Conservation (phyloP, 1,140 invertebrate species). For the Teleopsis dalmanni region DNA sequence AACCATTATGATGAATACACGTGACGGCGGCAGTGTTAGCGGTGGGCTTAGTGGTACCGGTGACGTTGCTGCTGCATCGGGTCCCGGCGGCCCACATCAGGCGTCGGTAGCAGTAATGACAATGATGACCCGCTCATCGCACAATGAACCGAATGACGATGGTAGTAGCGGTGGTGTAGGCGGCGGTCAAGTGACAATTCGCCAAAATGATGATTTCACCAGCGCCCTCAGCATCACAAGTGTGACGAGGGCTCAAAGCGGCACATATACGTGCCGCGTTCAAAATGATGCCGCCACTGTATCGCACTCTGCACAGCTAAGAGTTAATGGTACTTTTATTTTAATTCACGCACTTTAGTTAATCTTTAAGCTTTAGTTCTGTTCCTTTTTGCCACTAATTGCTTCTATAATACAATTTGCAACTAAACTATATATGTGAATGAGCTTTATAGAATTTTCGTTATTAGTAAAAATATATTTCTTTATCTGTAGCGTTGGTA, state of each 20-base stretch:
- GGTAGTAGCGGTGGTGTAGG: conserved; percentile 32
- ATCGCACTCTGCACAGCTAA: conserved; percentile 53
- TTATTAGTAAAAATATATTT: no score
- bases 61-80: conserved; percentile 23
- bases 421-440: no score
- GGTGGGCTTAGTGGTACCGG: conserved; percentile 31
- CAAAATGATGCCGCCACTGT: conserved; percentile 54
- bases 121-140: conserved; percentile 5
- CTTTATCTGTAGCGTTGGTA: no score
- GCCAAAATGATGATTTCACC: conserved; percentile 58
- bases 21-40: conserved; percentile 22
- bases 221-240: conserved; percentile 56
- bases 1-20: conserved; percentile 8
- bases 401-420: background rate
- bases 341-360: background rate
- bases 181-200: conserved; percentile 50
- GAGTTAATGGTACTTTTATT: conserved; percentile 52
- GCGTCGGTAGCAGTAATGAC: background rate
- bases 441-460: no score
- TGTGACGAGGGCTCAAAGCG: conserved; percentile 57
- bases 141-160: conserved; percentile 23
- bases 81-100: conserved; percentile 12
- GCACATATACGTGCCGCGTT: conserved; percentile 64
- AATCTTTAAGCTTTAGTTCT: no score
- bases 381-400: background rate